Base-by-base conservation (phyloP, 2,113 vertebrate species). In the Progne subis region DNA sequence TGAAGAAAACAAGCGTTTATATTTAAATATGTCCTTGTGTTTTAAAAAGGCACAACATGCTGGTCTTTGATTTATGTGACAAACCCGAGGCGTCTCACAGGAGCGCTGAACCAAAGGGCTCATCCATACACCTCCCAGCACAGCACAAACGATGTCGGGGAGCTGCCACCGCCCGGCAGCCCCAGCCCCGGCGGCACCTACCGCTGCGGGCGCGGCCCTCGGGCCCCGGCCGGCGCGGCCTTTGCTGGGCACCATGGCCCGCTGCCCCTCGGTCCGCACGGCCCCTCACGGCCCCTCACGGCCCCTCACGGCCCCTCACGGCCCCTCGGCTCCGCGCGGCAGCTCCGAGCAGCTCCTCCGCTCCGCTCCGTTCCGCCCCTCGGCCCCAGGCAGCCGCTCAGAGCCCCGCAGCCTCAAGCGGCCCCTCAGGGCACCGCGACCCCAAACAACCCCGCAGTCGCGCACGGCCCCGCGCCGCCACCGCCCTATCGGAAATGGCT, bases 171-270 rank as follows among this genome's bases (percentile, higher is more conserved):
- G 17, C 55, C n/a, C 26, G 7, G 14, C 49, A 8, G 14, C 34
- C 16, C 50, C 34, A 1, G 8, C 39, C 52, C 41, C 53, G 5
- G 44, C 70, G 24, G 53, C 72, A 84, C 95, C 49, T 96, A 97
- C 97, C 82, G 97, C 70, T 80, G 91, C 95, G 21, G 97, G 32
- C 47, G 90, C 71, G 49, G 64, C 82, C 68, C 97, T 95, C 67
- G 95, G 84, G 86, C 82, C 96, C 81, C 94, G 93, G 18, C 89
- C 81, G 21, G 96, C 70, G 53, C 98, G 97, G 80, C 96, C 96
- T 56, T 95, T 98, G 93, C 97, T 97, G 52, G 98, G 98, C 92
- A 98, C 97, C 98, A 98, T 98, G 90, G 49, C 24, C 69, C 50
- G n/a, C 69, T 5, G n/a, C 11, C 53, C 32, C 67, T 11, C 43